Conservation (phyloP, 2,113 vertebrate species). For the Ceyx cyanopectus region DNA sequence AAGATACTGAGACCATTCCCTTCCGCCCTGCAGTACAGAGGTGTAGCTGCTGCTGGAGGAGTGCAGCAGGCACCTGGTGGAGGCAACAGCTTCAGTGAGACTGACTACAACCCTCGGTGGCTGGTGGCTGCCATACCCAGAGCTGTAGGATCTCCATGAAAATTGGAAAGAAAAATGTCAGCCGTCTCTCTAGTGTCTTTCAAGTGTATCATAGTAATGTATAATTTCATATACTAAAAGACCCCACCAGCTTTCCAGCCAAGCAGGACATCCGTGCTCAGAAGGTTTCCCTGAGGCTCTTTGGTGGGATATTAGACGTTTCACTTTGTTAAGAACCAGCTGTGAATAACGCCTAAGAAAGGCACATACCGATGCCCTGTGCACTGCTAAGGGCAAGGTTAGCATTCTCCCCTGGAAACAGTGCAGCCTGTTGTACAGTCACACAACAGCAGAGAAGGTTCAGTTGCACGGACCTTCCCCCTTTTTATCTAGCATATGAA, state of each 20-base stretch:
- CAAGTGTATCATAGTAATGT: not conserved
- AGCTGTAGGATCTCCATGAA: not conserved
- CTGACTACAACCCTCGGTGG: not conserved
- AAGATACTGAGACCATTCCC: not conserved
- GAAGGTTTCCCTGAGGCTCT: not conserved
- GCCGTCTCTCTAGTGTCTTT: not conserved
- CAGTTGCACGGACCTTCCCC: not conserved
- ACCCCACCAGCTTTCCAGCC: not conserved
- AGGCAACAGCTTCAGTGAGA: not conserved
- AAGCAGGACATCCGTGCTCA: not conserved
- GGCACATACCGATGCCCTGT: not conserved
- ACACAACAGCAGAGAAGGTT: constrained; percentile 8
- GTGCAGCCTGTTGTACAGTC: not conserved
- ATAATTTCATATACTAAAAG: not conserved
- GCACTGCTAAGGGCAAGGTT: not conserved
- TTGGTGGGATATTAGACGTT: not conserved
- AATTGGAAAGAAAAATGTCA: not conserved
- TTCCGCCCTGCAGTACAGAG: not conserved
- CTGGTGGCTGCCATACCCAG: not conserved
- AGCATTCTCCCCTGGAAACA: not conserved
- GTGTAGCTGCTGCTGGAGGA: not conserved
- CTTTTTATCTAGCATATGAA: not conserved
- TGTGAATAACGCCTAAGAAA: not conserved
- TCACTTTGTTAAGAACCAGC: not conserved
- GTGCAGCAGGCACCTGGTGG: not conserved